Base-by-base conservation (phyloP, 2,888 invertebrate genomes). In the Nesidiocoris tenuis region DNA sequence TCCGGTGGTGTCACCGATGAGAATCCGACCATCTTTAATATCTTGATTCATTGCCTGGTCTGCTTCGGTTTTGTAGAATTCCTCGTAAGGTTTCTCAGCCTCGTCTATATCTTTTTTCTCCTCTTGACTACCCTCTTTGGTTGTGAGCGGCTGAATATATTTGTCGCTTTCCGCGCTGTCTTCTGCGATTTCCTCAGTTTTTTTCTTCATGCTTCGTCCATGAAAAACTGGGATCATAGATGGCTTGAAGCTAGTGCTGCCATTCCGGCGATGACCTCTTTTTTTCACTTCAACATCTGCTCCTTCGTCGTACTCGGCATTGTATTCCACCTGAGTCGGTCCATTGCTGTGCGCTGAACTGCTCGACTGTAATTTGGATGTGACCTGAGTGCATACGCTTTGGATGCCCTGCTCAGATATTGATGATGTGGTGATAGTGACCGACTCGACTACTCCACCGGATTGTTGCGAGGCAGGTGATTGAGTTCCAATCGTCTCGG, bases 331-430 rank as follows among this genome's bases (percentile, higher is more conserved):
- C 82, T 86, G 86, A 63, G 85, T 85, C 70, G 86, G 86, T 12
- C 86, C 86, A 83, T 86, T 86, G 67, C 79, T 81, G 22, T 80
- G 80, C 55, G 78, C 77, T 22, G 78, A 74, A 59, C 61, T 82
- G 82, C 9, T 74, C 18, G 56, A 18, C 61, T 77, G 75, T 64
- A 83, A 81, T 79, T 84, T 83, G n/a, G 87, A 86, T 22, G 86
- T 87, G 9, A 87, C 86, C 82, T 88, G 86, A 2, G 87, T 87
- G 77, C 86, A 84, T 9, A 86, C 87, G 79, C 85, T 86, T 79
- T 85, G 84, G 54, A 85, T 82, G 0, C 85, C 86, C 76, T 85
- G 83, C 78, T 86, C 86, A 24, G 83, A 83, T 1, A 87, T 82
- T 18, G 84, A 82, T 1, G 86, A 83, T 3, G 87, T 87, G 76